A percentile compares a stretch with the other conserved stretches of the same genome.
These are phyloP conservation scores for Trichomycterus rosablanca DNA, from an alignment of 2,113 vertebrate species.

Conservation along the genomic window DNA sequence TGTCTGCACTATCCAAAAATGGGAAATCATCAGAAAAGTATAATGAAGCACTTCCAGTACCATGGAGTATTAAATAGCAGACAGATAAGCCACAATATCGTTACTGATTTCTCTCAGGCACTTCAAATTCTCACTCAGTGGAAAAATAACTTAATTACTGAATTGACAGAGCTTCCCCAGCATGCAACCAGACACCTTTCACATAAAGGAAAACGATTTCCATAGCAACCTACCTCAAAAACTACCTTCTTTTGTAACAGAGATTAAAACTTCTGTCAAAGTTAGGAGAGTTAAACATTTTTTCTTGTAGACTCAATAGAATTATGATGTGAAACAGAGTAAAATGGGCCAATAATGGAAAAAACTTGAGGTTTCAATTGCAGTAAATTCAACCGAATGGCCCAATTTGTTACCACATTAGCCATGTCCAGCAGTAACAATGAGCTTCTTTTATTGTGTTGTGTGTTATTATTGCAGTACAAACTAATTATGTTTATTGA, in stretches of 20 bases:
- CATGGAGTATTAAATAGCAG: conserved; percentile 65
- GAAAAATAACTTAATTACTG: conserved; percentile 71
- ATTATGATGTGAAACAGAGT: conserved; percentile 30
- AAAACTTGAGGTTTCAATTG: neutral
- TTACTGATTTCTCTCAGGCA: conserved; percentile 69
- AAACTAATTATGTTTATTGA: too few relatives aligned
- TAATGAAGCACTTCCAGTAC: conserved; percentile 72
- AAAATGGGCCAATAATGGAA: conserved; percentile 13
- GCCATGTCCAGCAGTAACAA: neutral
- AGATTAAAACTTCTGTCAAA: conserved; percentile 47
- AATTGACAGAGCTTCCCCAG: conserved; percentile 62
- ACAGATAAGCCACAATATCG: conserved; percentile 65
- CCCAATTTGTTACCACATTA: neutral
- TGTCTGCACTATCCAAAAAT: conserved; percentile 50
- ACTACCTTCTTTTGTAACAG: conserved; percentile 50
- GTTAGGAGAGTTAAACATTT: conserved; percentile 28
- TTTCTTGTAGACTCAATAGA: conserved; percentile 38
- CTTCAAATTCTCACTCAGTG: conserved; percentile 61
- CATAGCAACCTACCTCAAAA: conserved; percentile 60
- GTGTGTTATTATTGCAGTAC: conserved; percentile 1
- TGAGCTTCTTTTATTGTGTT: neutral
- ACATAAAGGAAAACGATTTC: conserved; percentile 57
- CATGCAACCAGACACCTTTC: conserved; percentile 47
- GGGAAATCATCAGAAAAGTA: conserved; percentile 60
- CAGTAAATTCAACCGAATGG: conserved; percentile 7